These are phyloP conservation scores for Proterorhinus semilunaris DNA, from an alignment of 2,113 vertebrate genomes.

Conservation along the genomic window DNA sequence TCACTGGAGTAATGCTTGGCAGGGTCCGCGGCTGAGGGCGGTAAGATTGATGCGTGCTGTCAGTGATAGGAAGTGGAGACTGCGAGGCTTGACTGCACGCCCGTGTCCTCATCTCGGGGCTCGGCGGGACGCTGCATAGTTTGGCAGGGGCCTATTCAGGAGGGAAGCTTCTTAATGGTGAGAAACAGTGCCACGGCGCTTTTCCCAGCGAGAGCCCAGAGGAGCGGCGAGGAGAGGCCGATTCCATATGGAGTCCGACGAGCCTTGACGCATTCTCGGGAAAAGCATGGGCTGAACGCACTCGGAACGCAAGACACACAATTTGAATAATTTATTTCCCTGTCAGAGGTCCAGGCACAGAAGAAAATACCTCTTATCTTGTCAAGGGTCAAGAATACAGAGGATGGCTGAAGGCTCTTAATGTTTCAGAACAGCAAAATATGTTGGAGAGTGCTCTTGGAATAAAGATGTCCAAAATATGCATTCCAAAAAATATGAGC, in stretches of 20 bases:
- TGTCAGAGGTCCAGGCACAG: too few relatives aligned
- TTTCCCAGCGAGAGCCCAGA: constrained; percentile 75
- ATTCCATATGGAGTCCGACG: constrained; percentile 43
- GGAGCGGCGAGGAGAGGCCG: constrained; percentile 57
- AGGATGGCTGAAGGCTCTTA: too few relatives aligned
- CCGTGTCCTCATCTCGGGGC: constrained; percentile 83
- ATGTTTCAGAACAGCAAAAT: too few relatives aligned
- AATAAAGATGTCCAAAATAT: too few relatives aligned
- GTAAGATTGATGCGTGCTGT: constrained; percentile 93
- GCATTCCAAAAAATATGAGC: too few relatives aligned
- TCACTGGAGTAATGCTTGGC: constrained; percentile 64
- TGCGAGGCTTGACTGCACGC: constrained; percentile 86
- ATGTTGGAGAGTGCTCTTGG: too few relatives aligned
- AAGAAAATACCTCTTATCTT: too few relatives aligned
- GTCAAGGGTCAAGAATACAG: too few relatives aligned
- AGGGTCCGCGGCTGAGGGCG: constrained; percentile 74
- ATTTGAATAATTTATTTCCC: constrained; percentile 1
- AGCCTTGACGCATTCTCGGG: constrained; percentile 33
- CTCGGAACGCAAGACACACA: constrained; percentile 31
- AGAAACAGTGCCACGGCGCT: constrained; percentile 83
- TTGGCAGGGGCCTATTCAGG: constrained; percentile 84
- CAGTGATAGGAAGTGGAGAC: constrained; percentile 88
- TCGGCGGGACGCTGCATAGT: constrained; percentile 87
- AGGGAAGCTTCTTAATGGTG: constrained; percentile 86
- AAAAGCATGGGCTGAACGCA: constrained; percentile 26